Evolutionary conservation across 2,888 invertebrate genomes (phyloP).

Genomic region (Melieria omissa): DNA sequence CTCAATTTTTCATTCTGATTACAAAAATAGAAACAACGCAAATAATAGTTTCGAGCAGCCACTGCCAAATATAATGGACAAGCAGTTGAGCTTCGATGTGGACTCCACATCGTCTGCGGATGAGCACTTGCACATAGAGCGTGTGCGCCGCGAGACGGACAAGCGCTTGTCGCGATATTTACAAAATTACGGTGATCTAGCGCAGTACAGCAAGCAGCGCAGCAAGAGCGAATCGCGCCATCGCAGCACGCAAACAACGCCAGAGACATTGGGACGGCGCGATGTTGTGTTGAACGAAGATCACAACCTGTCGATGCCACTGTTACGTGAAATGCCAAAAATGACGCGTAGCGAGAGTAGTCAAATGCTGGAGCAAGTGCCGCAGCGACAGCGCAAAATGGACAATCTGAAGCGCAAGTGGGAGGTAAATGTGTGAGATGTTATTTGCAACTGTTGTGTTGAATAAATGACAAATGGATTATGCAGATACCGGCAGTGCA

Average conservation of each 20-base stretch:
- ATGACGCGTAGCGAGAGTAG: constrained; percentile 58
- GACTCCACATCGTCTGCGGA: constrained; percentile 46
- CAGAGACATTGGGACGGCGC: constrained; percentile 51
- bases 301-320: constrained; percentile 72
- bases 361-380: constrained; percentile 27
- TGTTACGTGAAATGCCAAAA: constrained; percentile 71
- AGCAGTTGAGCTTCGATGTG: constrained; percentile 48
- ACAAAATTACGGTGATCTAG: constrained; percentile 62
- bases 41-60: constrained; percentile 43
- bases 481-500: constrained; percentile 75
- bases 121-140: constrained; percentile 54
- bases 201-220: constrained; percentile 41
- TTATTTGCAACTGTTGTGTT: background rate
- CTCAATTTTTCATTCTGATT: constrained; percentile 58
- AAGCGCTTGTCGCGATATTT: constrained; percentile 59
- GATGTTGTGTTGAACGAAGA: constrained; percentile 61
- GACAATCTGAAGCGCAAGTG: constrained; percentile 68
- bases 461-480: background rate
- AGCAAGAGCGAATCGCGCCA: constrained; percentile 55
- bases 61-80: constrained; percentile 43
- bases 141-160: constrained; percentile 57
- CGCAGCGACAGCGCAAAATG: constrained; percentile 46
- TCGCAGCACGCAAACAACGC: constrained; percentile 61
- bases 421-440: constrained; percentile 65
- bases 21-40: constrained; percentile 41